These are phyloP conservation scores for Marmota monax DNA, from an alignment of 2,113 vertebrate species.

Conservation along the genomic window DNA sequence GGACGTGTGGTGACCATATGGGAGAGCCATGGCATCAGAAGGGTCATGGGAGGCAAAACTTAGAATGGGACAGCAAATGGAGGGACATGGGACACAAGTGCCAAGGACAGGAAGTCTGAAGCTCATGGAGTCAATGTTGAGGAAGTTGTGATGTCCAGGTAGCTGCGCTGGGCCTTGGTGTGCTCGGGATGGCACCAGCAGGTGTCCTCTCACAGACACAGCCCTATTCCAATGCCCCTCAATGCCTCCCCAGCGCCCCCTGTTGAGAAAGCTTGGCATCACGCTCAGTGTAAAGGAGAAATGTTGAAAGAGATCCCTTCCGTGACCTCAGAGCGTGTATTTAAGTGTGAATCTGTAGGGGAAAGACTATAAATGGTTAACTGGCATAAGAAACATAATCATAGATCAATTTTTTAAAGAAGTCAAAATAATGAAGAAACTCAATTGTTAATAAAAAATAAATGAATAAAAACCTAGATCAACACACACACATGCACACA, in stretches of 20 bases:
- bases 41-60: not conserved
- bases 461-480: not conserved
- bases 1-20: fast-evolving
- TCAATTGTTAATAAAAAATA: not conserved
- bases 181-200: too few relatives aligned
- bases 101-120: not conserved
- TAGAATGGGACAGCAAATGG: not conserved
- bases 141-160: too few relatives aligned
- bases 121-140: not conserved
- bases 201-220: too few relatives aligned
- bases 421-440: not conserved
- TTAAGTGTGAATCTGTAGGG: not conserved
- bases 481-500: not conserved
- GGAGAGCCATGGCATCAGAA: too few relatives aligned
- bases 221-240: too few relatives aligned
- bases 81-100: not conserved
- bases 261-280: not conserved
- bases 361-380: not conserved
- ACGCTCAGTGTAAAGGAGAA: not conserved
- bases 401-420: not conserved
- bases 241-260: not conserved
- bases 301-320: not conserved
- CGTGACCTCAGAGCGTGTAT: not conserved
- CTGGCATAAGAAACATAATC: not conserved
- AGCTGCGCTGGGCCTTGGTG: not conserved